phyloP scores from a whole-genome alignment of 2,888 invertebrate genomes.

The Auanema freiburgensis region DNA sequence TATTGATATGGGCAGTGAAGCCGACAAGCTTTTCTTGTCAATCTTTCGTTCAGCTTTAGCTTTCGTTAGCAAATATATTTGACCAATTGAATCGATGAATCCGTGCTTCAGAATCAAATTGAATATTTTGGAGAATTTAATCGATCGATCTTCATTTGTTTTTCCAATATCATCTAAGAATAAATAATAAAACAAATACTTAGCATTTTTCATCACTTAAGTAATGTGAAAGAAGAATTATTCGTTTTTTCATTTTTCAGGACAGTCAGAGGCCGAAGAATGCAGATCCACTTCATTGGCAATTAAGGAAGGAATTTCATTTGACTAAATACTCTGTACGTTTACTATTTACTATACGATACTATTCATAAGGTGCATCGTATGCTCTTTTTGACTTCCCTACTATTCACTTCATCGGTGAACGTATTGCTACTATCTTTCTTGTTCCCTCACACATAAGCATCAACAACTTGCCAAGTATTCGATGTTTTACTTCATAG shows the following conservation, averaged over 20 bases:
- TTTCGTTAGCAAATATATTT: not conserved
- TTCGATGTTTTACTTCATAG: too few species aligned
- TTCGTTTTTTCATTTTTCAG: slow-evolving; percentile 10
- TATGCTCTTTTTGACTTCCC: too few species aligned
- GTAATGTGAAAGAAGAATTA: too few species aligned
- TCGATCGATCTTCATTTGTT: not conserved
- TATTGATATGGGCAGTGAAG: not conserved
- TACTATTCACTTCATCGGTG: too few species aligned
- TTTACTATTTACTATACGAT: too few species aligned
- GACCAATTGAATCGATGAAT: not conserved
- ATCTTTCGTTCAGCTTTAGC: not conserved
- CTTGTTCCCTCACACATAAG: too few species aligned
- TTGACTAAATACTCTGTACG: slow-evolving; percentile 47
- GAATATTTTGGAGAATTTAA: not conserved
- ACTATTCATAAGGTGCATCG: too few species aligned
- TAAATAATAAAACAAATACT: slow-evolving; percentile 1
- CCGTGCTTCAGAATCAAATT: not conserved
- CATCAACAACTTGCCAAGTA: too few species aligned
- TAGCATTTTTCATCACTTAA: not conserved
- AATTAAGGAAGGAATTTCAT: slow-evolving; percentile 47
- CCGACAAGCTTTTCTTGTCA: not conserved
- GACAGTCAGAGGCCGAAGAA: slow-evolving; percentile 5
- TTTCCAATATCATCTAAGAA: not conserved
- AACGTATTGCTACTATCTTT: too few species aligned
- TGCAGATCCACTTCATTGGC: slow-evolving; percentile 44